Base-by-base conservation (phyloP, 2,113 vertebrate species). In the Xenus cinereus region DNA sequence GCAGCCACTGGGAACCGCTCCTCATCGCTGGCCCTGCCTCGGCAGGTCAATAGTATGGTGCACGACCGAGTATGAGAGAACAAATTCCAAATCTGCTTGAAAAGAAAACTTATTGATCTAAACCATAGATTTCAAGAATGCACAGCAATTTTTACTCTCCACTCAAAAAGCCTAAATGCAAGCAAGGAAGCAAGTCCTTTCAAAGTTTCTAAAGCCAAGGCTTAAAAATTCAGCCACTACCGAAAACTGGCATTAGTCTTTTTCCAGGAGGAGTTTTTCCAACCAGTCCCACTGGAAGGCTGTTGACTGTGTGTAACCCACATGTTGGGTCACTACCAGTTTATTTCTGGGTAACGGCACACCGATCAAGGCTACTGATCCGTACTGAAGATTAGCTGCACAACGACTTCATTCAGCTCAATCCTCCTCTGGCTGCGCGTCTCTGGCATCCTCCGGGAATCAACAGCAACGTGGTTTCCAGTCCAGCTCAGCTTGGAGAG, bases 11-110 rank as follows among this genome's bases (percentile, higher is more conserved):
- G 63, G 68, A 54, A 7, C 43, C 11, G 51, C 28, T 80, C 33
- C 83, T 53, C 16, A 0, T 10, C 10, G 24, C 56, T 28, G 14
- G 51, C 37, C 39, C 41, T 53, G 64, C 30, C 16, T 3, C 39
- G 7, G 59, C 54, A 19, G 66, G 2, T 22, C 27, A 6, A 5
- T 6, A 3, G 23, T 2, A 4, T 0, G 4, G 21, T 18, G 27
- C 43, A 16, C 15, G 23, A 35, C 10, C 11, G 2, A 14, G 12
- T 4, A 3, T 1, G 6, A 45, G 39, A 46, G 69, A 62, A 15
- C 33, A 56, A 14, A 26, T 28, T 8, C 54, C 72, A 45, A 6
- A 71, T 16, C 43, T 37, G 30, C 75, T 43, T 33, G 4, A 26
- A 33, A 8, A 8, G 6, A 33, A 39, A 9, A 67, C 33, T n/a